Conservation (phyloP, 2,113 vertebrate species). For the Mastomys natalensis region DNA sequence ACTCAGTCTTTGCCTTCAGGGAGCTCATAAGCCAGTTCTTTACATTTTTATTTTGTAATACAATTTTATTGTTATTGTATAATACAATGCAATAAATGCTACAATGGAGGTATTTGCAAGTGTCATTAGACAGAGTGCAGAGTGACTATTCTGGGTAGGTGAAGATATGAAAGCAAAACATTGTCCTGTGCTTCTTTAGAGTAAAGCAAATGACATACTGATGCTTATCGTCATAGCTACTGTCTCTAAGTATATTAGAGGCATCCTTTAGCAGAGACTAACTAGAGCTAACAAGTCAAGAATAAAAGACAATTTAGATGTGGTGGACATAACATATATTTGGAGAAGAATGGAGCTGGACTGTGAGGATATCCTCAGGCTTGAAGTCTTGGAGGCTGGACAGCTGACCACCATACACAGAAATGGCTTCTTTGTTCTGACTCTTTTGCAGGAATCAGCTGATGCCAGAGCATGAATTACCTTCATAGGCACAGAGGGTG, state of each 20-base stretch:
- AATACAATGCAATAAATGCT: neutral
- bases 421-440: too few species aligned
- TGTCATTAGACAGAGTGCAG: neutral
- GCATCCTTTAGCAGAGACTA: neutral
- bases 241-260: neutral
- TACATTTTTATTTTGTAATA: slow-evolving; percentile 47
- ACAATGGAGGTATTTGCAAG: neutral
- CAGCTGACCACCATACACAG: neutral
- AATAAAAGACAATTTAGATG: neutral
- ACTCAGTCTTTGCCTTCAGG: neutral
- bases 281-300: neutral
- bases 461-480: neutral
- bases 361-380: neutral
- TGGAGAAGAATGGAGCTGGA: neutral
- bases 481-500: neutral
- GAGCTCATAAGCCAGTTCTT: neutral
- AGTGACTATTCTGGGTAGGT: neutral
- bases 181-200: neutral
- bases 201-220: neutral
- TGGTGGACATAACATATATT: neutral
- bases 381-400: neutral
- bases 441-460: neutral
- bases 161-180: neutral
- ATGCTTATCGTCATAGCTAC: neutral
- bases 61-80: slow-evolving; percentile 27